phyloP scores from a whole-genome alignment of 2,113 vertebrate genomes.

The Prunella himalayana region DNA sequence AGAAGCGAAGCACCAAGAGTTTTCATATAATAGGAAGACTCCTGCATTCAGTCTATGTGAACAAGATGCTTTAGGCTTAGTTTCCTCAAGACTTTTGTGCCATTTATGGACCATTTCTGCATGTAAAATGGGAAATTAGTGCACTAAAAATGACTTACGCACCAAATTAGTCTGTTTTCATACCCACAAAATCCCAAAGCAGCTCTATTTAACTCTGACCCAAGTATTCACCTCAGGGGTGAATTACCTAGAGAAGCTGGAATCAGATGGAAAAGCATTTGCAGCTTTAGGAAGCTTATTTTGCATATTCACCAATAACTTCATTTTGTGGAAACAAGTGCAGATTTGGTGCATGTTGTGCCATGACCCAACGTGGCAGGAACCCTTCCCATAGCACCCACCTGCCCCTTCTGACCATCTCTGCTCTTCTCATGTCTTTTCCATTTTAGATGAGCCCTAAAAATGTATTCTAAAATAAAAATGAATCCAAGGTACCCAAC shows the following conservation, averaged over 20 bases:
- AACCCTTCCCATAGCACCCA: not conserved
- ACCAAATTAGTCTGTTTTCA: slow-evolving; percentile 67
- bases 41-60: not conserved
- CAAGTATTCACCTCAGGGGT: slow-evolving; percentile 52
- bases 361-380: not conserved
- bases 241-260: slow-evolving; percentile 57
- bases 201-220: slow-evolving; percentile 67
- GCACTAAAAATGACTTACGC: slow-evolving; percentile 66
- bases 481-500: accelerated
- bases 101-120: slow-evolving; percentile 55
- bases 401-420: not conserved
- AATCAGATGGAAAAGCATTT: slow-evolving; percentile 28
- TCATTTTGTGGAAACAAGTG: not conserved
- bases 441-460: not conserved
- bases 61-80: slow-evolving; percentile 19
- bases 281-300: not conserved
- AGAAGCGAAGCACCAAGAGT: not conserved
- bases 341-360: not conserved
- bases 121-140: slow-evolving; percentile 59
- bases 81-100: slow-evolving; percentile 47
- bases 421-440: not conserved
- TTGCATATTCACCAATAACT: not conserved
- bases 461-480: not conserved
- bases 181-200: slow-evolving; percentile 54
- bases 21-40: slow-evolving; percentile 26